Evolutionary conservation across 2,113 vertebrate species (phyloP), one percentile per base, ranked within the genome.

Genomic region (Panthera leo): DNA sequence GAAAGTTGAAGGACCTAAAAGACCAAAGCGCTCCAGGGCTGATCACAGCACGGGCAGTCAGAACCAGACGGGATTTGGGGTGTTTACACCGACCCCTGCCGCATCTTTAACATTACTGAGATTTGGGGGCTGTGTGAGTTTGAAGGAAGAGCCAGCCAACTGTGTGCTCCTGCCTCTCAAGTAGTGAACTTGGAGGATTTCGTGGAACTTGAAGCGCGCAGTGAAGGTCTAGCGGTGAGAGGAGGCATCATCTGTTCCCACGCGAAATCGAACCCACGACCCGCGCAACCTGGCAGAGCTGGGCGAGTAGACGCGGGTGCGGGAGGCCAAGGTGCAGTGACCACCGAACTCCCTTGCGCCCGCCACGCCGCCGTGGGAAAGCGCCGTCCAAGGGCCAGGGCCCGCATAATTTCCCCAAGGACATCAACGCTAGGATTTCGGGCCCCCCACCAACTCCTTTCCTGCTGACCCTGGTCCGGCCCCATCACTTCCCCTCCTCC

Each of bases 241-340:
- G 34, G 6, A 1, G 8, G 7, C 34, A 29, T n/a, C 65, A 0
- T 53, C 1, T 0, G 25, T n/a, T 14, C 12, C 61, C 45, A 3
- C 0, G 2, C 0, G 53, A 61, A 7, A 25, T 75, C 1, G 12
- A 92, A 39, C 34, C 9, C 42, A 2, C 2, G 10, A 31, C n/a
- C 53, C 6, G 0, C 7, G 70, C 8, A 7, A 8, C 4, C 5
- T 0, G 13, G 61, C 31, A 2, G 79, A 34, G 58, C 11, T 25
- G 21, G 13, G 34, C 63, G 6, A 45, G 10, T 7, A 51, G 31
- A 25, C 11, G 4, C 11, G 19, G 27, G 25, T 29, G 70, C 16
- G 0, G 2, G 85, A 1, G 7, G 29, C n/a, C 9, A 0, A 0
- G 1, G 65, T 0, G 2, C 63, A 0, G 31, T 0, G 5, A 0